Conservation (phyloP, 2,888 invertebrate species). For the Lapara coniferarum region DNA sequence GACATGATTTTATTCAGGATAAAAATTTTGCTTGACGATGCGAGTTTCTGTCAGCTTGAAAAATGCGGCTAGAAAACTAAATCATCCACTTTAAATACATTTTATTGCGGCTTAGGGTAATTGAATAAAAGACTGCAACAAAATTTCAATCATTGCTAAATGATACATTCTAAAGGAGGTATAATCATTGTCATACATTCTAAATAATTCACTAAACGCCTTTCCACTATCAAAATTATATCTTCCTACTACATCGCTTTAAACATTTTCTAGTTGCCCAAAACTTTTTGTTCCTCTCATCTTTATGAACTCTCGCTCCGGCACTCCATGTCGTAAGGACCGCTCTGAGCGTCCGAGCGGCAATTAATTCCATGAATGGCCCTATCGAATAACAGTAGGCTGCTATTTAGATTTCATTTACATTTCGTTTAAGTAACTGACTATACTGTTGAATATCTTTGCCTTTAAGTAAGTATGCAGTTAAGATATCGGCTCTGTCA, state of each 20-base stretch:
- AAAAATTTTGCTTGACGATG: no score
- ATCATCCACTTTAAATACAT: no score
- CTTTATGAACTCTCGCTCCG: not conserved
- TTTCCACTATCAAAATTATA: no score
- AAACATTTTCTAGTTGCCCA: not conserved
- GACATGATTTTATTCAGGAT: no score
- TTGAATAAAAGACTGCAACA: no score
- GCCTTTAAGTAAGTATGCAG: not conserved
- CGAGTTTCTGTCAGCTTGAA: no score
- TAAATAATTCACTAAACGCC: not conserved
- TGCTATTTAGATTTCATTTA: slow-evolving; percentile 22
- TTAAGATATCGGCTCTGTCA: slow-evolving; percentile 3
- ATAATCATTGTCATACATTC: not conserved
- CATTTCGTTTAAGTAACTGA: slow-evolving; percentile 1
- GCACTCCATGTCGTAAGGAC: not conserved
- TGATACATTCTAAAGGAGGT: no score
- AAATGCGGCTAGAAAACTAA: no score
- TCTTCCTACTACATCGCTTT: no score
- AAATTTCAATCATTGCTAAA: no score
- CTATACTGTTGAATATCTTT: no score
- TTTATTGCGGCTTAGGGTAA: no score
- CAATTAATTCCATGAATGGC: slow-evolving; percentile 50
- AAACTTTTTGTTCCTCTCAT: not conserved
- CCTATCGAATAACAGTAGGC: slow-evolving; percentile 33
- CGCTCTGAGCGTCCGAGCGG: slow-evolving; percentile 34